Base-by-base conservation (phyloP, 2,113 vertebrate genomes). In the Catharus fuscescens region DNA sequence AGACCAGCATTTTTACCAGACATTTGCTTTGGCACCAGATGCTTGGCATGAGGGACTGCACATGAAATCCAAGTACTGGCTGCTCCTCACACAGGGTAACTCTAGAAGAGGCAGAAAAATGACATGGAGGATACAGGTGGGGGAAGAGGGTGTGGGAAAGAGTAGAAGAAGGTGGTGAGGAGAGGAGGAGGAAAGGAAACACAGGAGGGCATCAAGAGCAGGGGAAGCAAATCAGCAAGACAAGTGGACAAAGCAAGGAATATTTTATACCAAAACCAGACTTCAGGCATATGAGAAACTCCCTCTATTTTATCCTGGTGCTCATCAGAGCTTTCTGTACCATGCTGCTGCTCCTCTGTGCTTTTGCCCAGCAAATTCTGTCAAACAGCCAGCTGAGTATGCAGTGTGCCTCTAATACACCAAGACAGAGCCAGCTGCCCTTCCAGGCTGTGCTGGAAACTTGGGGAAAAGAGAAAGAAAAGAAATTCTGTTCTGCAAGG, bases 1-100 rank as follows among this genome's bases (percentile, higher is more conserved):
- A 79, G 47, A 91, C 95, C 96, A 97, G 96, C 70, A 81, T 95
- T 96, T 97, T 93, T 97, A 97, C 93, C 95, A 98, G 98, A 97
- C 97, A 95, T 97, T 98, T 98, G 94, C 97, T 98, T 98, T 90
- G 83, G 95, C 98, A 98, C 89, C 83, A 87, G 95, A 91, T 87
- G 79, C 97, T 98, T 98, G 96, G 26, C 29, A 3, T 98, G 44
- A 84, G 19, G 24, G 13, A 96, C 96, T 92, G 66, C 88, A 64
- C 5, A 2, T 81, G 96, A 96, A 97, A 95, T 94, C 66, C 90
- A 96, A 95, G 86, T 65, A 77, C 83, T 95, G 96, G 59, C 72
- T 44, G 32, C 48, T 92, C 52, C 28, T 38, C 72, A 54, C 24
- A 48, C 7, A 19, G 26, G 48, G 77, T 88, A 60, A 64, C n/a